These are phyloP conservation scores for Orthochromis malagaraziensis DNA, from an alignment of 2,113 vertebrate genomes.

Conservation along the genomic window DNA sequence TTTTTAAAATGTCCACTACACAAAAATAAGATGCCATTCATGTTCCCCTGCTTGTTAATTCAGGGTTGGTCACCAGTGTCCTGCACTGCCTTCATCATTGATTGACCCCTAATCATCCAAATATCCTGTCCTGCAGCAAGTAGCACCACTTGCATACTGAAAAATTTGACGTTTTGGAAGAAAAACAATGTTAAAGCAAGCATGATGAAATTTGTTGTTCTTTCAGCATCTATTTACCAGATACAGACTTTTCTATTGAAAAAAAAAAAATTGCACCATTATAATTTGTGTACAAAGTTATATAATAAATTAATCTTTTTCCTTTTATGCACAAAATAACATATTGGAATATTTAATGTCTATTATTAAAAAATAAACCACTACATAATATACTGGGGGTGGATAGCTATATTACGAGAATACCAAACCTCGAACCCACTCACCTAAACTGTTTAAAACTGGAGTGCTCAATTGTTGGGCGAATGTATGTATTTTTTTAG, in stretches of 20 bases:
- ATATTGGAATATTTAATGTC: not conserved
- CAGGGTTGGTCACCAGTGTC: not conserved
- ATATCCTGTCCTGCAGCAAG: not conserved
- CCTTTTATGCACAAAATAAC: not conserved
- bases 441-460: not conserved
- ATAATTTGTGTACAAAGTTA: not conserved
- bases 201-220: not conserved
- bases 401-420: not conserved
- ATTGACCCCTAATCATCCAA: not conserved
- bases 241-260: not conserved
- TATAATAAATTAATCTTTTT: not conserved
- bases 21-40: not conserved
- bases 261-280: not conserved
- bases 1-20: not conserved
- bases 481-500: not conserved
- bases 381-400: not conserved
- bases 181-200: not conserved
- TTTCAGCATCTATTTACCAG: not conserved
- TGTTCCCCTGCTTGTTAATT: not conserved
- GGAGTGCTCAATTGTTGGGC: not conserved
- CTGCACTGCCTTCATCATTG: not conserved
- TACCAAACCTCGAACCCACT: not conserved
- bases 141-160: not conserved
- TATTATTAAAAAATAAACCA: not conserved
- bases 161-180: not conserved